Evolutionary conservation across 37 sponge, comb jelly and placozoan genomes (phyloP).

Genomic region (Haliclona indistincta): DNA sequence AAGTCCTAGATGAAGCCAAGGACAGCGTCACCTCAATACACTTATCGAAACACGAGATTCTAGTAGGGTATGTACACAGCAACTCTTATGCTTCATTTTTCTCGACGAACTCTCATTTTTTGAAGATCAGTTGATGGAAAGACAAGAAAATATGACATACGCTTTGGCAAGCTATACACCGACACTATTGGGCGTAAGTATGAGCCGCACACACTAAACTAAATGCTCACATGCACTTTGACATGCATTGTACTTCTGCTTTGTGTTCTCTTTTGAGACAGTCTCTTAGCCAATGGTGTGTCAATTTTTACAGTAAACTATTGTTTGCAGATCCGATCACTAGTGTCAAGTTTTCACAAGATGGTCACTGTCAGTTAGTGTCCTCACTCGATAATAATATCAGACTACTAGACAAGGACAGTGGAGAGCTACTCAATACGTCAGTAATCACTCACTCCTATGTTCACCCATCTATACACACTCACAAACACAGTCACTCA

Average conservation of each 20-base stretch:
- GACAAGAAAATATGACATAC: conserved; percentile 78
- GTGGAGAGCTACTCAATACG: conserved; percentile 84
- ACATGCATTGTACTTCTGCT: no score
- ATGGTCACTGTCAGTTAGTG: conserved; percentile 79
- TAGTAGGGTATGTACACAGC: conserved; percentile 66
- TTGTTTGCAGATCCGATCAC: conserved; percentile 71
- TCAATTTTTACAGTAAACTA: not conserved
- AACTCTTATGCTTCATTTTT: not conserved
- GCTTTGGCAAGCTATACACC: conserved; percentile 67
- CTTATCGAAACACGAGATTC: conserved; percentile 76
- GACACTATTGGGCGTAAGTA: conserved; percentile 79
- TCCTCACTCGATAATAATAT: conserved; percentile 80
- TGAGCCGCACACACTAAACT: not conserved
- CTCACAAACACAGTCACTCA: not conserved
- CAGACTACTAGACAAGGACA: conserved; percentile 83
- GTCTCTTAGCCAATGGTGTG: no score
- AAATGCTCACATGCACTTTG: no score
- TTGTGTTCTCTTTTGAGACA: no score
- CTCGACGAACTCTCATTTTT: not conserved
- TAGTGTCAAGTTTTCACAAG: conserved; percentile 73
- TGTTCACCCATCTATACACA: not conserved
- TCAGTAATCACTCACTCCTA: not conserved
- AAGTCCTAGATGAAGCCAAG: conserved; percentile 83
- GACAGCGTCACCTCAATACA: conserved; percentile 84
- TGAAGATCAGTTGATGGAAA: conserved; percentile 82